Conservation (phyloP, 2,888 invertebrate genomes). For the Globia sparganii region DNA sequence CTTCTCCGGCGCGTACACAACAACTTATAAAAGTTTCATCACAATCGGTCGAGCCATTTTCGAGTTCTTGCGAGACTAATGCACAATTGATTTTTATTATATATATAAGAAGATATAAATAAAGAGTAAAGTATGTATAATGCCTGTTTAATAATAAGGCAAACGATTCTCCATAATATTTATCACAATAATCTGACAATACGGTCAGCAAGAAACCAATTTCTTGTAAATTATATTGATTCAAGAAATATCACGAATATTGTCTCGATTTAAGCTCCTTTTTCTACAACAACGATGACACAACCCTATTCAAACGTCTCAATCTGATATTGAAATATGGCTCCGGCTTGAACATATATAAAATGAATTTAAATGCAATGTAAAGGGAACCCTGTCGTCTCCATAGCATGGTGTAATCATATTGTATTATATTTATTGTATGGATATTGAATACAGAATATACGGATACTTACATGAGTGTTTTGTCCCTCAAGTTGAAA, state of each 20-base stretch:
- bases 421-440: conserved; percentile 24
- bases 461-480: rapidly evolving
- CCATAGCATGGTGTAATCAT: conserved; percentile 35
- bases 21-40: too few relatives aligned
- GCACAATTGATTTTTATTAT: too few relatives aligned
- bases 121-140: not conserved
- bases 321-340: conserved; percentile 66
- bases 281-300: not conserved
- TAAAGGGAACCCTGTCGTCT: conserved; percentile 35
- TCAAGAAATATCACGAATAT: not conserved
- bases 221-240: not conserved
- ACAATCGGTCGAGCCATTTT: too few relatives aligned
- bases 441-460: conserved; percentile 3
- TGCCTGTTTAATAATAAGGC: not conserved
- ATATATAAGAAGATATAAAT: not conserved
- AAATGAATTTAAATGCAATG: conserved; percentile 65
- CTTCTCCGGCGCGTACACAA: too few relatives aligned
- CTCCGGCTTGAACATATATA: conserved; percentile 45
- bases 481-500: not conserved
- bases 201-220: not conserved
- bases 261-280: not conserved
- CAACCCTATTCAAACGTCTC: conserved; percentile 56
- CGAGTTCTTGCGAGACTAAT: too few relatives aligned
- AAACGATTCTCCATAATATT: not conserved
- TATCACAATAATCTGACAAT: not conserved